Evolutionary conservation across 2,888 invertebrate species (phyloP), one percentile per base, ranked within the genome.

Genomic region (Cyaniris semiargus): DNA sequence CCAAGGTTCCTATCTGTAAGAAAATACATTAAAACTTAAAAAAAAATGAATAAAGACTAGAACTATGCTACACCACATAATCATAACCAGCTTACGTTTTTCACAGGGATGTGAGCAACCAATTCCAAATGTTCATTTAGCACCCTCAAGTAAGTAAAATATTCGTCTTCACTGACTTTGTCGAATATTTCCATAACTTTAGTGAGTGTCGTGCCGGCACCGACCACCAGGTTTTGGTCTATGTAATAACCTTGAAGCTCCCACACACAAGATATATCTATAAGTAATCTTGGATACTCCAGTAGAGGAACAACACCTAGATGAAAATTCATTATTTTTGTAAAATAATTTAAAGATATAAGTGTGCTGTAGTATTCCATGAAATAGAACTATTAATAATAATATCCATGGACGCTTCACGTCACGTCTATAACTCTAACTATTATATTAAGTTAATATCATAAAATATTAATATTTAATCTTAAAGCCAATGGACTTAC

Each of bases 81-180:
- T 15, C 8, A 27, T 2, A 34, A 21, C 7, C 21, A 60, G 80
- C 83, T 82, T 80, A 84, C 84, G 78, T 84, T 84, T 78, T 96
- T 90, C 3, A 96, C 95, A 15, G 96, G 95, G 53, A 95, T 93
- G 85, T 95, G 95, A 3, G 96, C 96, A 13, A 96, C 94, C 77
- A 95, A 85, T 83, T 95, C 94, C 76, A 96, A 87, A 83, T 96
- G 96, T 71, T 94, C 88, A 6, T 92, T 94, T 78, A 96, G 84
- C 74, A 91, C 89, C 13, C 86, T 86, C 78, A 95, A 86, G 85
- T 96, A 96, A 6, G 88, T 85, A 83, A 95, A 96, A 23, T 93
- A 91, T 0, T 85, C 83, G 0, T 80, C 75, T 44, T 82, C 75
- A 0, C 88, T 82, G 15, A 86, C 76, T 34, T 84, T 80, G 23